Percentiles rank a stretch among this genome's conserved stretches.
Evolutionary conservation across 2,797 vertebrate genomes (phyloP).

Genomic region (Scleropages formosus): DNA sequence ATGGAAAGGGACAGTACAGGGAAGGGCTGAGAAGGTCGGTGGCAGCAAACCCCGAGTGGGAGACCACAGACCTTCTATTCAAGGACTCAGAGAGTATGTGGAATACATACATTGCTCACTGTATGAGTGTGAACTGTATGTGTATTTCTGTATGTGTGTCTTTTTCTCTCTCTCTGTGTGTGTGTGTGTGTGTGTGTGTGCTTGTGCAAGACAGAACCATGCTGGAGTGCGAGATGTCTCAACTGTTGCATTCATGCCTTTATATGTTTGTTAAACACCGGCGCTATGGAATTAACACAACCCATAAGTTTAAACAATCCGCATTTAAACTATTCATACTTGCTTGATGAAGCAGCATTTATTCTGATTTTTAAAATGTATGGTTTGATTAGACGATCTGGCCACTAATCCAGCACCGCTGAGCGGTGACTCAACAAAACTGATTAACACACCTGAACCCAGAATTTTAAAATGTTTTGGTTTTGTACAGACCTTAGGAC

Average conservation of each 20-base stretch:
- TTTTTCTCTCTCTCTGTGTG: background rate
- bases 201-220: background rate
- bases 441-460: too few relatives aligned
- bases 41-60: slow-evolving; percentile 52
- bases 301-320: too few relatives aligned
- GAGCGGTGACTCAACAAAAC: background rate
- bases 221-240: background rate
- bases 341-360: too few relatives aligned
- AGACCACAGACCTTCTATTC: slow-evolving; percentile 46
- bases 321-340: too few relatives aligned
- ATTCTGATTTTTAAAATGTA: too few relatives aligned
- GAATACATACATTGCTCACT: background rate
- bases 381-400: too few relatives aligned
- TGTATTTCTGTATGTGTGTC: background rate
- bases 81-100: slow-evolving; percentile 28
- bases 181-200: background rate
- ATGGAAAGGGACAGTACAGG: slow-evolving; percentile 31
- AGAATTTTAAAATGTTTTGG: background rate
- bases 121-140: background rate
- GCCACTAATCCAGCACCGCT: too few relatives aligned
- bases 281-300: too few relatives aligned
- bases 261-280: background rate
- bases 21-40: slow-evolving; percentile 42
- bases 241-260: background rate
- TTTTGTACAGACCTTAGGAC: background rate